Conservation (phyloP, 2,888 invertebrate genomes). For the Ceriagrion tenellum region DNA sequence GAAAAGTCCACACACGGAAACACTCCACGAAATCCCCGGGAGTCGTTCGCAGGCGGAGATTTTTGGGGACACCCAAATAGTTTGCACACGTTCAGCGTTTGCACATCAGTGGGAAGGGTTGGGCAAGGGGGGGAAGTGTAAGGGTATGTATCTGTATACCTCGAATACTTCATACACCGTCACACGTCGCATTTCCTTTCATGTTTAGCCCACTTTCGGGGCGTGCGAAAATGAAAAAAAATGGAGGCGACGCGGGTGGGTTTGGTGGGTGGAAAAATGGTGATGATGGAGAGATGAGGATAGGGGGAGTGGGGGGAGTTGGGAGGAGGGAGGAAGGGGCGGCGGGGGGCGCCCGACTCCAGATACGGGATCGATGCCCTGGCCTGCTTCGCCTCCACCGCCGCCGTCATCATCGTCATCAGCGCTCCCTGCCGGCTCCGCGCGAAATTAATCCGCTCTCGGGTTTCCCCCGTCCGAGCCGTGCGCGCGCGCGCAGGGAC, state of each 20-base stretch:
- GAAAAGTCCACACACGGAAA: neutral
- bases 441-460: slow-evolving; percentile 29
- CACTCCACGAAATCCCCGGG: neutral
- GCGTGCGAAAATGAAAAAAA: neutral
- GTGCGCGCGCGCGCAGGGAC: neutral
- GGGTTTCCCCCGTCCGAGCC: neutral
- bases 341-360: neutral
- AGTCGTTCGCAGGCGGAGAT: neutral
- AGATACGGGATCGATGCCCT: neutral
- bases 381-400: neutral
- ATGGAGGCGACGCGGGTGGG: neutral
- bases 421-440: neutral
- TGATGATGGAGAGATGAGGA: neutral
- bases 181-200: neutral
- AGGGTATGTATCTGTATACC: too few relatives aligned
- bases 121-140: neutral
- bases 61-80: neutral
- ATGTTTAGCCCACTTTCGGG: slow-evolving; percentile 13
- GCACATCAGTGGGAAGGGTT: neutral
- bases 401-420: neutral
- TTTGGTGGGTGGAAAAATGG: neutral
- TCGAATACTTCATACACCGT: neutral
- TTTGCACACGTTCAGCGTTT: too few relatives aligned
- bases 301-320: neutral
- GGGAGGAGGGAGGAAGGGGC: too few relatives aligned